Percentiles rank a stretch among this genome's conserved stretches.
phyloP scores from a whole-genome alignment of 2,113 vertebrate species.

The Fukomys damarensis region DNA sequence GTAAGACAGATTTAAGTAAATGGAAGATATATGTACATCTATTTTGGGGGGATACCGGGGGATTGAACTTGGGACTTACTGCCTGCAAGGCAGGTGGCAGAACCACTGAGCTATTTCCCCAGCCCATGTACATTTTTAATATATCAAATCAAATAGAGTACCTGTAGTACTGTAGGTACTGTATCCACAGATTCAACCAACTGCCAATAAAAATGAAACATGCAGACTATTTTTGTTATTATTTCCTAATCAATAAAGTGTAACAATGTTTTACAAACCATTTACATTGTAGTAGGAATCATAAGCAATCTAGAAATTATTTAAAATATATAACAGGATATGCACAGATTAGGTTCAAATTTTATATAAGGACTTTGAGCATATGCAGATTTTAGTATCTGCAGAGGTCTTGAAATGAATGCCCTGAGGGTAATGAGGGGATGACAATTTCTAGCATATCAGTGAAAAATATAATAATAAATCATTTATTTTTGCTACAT shows the following conservation, averaged over 20 bases:
- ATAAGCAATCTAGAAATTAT: background rate
- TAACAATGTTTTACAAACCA: background rate
- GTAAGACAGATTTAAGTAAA: background rate
- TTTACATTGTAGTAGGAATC: background rate
- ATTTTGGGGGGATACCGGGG: no score
- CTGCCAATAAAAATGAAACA: background rate
- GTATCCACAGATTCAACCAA: background rate
- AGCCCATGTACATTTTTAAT: background rate
- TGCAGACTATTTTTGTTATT: background rate
- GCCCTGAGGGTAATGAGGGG: background rate
- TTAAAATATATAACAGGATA: background rate
- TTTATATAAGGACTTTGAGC: background rate
- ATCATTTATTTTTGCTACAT: background rate
- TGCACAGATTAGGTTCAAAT: background rate
- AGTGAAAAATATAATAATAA: background rate
- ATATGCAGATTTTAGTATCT: background rate
- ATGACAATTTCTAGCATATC: background rate
- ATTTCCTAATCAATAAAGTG: background rate
- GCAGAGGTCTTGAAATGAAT: background rate
- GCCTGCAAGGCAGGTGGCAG: no score
- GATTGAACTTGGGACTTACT: no score
- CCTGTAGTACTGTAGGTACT: background rate
- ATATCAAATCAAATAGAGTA: background rate
- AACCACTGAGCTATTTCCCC: no score
- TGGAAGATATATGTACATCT: background rate